Percentiles rank a stretch among this genome's conserved stretches.
Conservation (phyloP, 1,140 invertebrate species). For the Calliphora vicina region DNA sequence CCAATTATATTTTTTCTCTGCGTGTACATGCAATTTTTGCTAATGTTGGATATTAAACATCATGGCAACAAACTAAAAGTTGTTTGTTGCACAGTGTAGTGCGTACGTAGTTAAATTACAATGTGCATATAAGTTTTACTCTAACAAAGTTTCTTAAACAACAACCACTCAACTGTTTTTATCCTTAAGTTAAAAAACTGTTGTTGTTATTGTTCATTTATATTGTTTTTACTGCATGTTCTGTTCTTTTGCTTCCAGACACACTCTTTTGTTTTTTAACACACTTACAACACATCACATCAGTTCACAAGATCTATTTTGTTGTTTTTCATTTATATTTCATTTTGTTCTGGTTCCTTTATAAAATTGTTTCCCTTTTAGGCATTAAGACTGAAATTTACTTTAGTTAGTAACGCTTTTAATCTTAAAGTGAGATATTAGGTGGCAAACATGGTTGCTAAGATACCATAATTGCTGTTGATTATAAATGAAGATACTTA, state of each 20-base stretch:
- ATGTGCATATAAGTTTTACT: too few species aligned
- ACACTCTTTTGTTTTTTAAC: background rate
- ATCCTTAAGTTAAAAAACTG: background rate
- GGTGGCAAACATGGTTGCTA: slow-evolving; percentile 36
- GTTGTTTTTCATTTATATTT: background rate
- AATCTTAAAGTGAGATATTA: slow-evolving; percentile 38
- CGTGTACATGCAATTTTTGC: background rate
- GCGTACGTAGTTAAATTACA: too few species aligned
- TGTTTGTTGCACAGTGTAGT: background rate
- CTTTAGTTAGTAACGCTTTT: slow-evolving; percentile 14
- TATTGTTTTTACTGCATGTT: background rate
- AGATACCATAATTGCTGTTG: slow-evolving; percentile 37
- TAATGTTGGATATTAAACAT: background rate
- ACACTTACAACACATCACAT: background rate
- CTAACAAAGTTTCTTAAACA: too few species aligned
- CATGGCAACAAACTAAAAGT: background rate
- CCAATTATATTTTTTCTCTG: too few species aligned
- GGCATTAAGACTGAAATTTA: background rate
- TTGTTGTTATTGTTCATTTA: background rate
- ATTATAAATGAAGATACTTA: slow-evolving; percentile 37
- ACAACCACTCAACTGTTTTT: background rate
- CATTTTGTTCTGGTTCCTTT: background rate
- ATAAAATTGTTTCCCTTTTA: background rate
- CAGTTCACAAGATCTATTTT: background rate
- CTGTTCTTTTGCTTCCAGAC: background rate